Conservation (phyloP, 35 echinoderm and acorn worm species). For the Acanthaster planci region DNA sequence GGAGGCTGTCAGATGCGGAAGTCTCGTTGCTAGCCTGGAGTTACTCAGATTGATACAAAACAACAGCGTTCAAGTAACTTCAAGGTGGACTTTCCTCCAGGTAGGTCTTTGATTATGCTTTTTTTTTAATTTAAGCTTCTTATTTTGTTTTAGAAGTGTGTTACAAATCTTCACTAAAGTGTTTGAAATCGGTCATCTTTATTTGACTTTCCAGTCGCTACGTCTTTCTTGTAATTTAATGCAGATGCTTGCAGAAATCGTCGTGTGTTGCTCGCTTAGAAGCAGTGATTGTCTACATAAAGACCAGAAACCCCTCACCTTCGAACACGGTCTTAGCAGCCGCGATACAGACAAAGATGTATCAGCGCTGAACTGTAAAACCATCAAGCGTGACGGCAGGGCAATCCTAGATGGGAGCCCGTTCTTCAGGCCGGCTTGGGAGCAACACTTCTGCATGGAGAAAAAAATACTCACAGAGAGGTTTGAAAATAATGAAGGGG, state of each 20-base stretch:
- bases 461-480: not conserved
- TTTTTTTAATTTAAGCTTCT: too few species aligned
- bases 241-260: not conserved
- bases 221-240: not conserved
- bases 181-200: too few species aligned
- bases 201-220: too few species aligned
- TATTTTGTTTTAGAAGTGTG: too few species aligned
- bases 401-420: not conserved
- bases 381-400: not conserved
- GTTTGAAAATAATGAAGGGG: not conserved
- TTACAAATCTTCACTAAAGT: too few species aligned
- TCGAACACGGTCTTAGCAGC: not conserved
- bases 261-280: not conserved
- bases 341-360: not conserved
- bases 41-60: not conserved
- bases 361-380: not conserved
- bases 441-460: not conserved
- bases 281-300: not conserved
- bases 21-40: constrained; percentile 4
- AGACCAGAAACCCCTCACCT: not conserved
- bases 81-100: not conserved
- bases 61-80: not conserved
- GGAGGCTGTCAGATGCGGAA: constrained; percentile 7
- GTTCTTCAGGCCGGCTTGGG: constrained; percentile 14
- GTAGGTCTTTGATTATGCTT: not conserved